Percentiles rank a stretch among this genome's conserved stretches.
Conservation (phyloP, 2,113 vertebrate genomes). For the Ploceus nigricollis region DNA sequence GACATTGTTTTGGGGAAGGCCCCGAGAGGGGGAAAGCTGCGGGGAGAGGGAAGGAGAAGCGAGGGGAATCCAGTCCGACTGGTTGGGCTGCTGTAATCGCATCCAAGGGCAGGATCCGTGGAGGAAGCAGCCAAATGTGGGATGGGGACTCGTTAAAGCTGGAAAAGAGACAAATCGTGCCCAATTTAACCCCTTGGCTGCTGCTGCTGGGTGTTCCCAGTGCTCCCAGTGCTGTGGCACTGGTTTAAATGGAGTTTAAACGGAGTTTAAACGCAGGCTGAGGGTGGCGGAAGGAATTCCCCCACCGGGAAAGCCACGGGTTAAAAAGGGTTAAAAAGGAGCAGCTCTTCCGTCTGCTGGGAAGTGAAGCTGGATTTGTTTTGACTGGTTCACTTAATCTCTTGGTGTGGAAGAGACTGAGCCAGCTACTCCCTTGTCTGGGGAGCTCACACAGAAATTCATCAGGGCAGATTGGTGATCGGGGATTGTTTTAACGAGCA, state of each 20-base stretch:
- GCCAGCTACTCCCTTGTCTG: neutral
- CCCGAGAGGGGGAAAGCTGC: neutral
- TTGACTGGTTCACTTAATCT: neutral
- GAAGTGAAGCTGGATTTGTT: neutral
- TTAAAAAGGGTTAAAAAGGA: neutral
- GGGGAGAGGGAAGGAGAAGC: neutral
- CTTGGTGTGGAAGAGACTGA: neutral
- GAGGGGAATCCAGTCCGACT: slow-evolving; percentile 43
- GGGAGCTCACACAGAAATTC: neutral
- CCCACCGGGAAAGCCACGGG: accelerated
- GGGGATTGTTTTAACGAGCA: neutral
- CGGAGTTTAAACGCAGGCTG: neutral
- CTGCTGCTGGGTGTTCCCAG: neutral
- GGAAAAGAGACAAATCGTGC: neutral
- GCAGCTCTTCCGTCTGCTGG: neutral
- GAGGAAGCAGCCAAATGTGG: neutral
- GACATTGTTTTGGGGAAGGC: neutral
- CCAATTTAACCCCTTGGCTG: neutral
- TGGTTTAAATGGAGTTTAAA: neutral
- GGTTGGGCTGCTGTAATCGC: slow-evolving; percentile 15
- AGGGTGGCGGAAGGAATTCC: neutral
- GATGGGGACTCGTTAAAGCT: neutral
- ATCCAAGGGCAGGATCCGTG: neutral
- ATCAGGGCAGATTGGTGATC: neutral
- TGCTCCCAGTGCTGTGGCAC: accelerated